Conservation (phyloP, 1,140 invertebrate species). For the Notospermus geniculatus region DNA sequence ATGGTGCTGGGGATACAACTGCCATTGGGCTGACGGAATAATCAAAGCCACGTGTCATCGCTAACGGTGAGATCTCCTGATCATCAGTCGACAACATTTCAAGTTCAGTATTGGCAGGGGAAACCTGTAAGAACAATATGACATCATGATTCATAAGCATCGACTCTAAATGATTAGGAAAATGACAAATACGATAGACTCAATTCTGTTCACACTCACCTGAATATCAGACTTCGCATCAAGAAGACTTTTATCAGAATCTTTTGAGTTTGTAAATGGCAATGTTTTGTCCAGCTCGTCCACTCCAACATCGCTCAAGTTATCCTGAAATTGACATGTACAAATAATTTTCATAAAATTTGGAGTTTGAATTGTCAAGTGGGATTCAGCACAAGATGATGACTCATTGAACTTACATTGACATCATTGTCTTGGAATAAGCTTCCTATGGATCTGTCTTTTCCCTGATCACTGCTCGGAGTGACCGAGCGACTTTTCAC, state of each 20-base stretch:
- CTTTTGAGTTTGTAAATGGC: constrained; percentile 1
- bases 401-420: no score
- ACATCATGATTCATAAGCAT: no score
- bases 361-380: no score
- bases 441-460: no score
- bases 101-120: background rate
- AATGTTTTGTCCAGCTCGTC: constrained; percentile 5
- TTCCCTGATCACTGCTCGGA: background rate
- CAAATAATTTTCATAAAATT: no score
- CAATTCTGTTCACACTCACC: no score
- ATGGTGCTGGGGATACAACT: background rate
- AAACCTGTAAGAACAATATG: background rate
- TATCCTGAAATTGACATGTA: background rate
- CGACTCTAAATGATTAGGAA: no score
- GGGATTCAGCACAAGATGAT: no score
- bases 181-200: no score
- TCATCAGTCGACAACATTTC: background rate
- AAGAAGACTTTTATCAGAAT: no score
- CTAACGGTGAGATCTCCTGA: background rate
- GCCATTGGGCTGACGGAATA: constrained; percentile 5
- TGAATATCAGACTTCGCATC: no score
- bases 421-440: no score
- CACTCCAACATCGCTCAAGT: background rate
- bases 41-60: constrained; percentile 7
- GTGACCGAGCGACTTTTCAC: constrained; percentile 1